Evolutionary conservation across 2,888 invertebrate genomes (phyloP).

Genomic region (Bedellia somnulentella): DNA sequence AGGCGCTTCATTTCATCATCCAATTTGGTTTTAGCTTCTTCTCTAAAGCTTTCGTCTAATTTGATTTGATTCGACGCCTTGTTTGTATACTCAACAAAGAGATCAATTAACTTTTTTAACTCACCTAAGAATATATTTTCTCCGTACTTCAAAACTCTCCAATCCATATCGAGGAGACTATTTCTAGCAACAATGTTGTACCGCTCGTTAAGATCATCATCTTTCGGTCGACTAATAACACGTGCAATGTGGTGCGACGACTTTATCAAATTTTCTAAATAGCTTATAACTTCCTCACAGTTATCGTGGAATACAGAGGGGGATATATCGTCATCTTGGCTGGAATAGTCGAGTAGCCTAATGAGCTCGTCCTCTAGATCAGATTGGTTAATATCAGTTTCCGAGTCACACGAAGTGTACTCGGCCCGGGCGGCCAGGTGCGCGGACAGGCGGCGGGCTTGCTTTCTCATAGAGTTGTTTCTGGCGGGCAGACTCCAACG

Average conservation of each 20-base stretch:
- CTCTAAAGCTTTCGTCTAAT: constrained; percentile 20
- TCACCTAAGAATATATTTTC: constrained; percentile 51
- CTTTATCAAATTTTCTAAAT: constrained; percentile 22
- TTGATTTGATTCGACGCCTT: constrained; percentile 27
- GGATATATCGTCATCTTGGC: constrained; percentile 62
- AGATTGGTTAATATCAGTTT: constrained; percentile 76
- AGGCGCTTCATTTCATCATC: constrained; percentile 48
- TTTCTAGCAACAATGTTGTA: constrained; percentile 42
- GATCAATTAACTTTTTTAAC: constrained; percentile 37
- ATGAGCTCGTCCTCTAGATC: constrained; percentile 79
- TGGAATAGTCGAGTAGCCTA: constrained; percentile 70
- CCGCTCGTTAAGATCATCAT: constrained; percentile 33
- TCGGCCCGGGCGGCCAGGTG: constrained; percentile 21
- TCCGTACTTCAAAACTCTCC: constrained; percentile 49
- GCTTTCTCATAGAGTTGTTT: constrained; percentile 26
- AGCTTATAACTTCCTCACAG: constrained; percentile 41
- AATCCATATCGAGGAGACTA: constrained; percentile 47
- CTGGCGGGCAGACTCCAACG: constrained; percentile 50
- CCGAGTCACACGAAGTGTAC: constrained; percentile 62
- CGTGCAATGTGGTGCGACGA: background rate
- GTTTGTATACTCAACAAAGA: constrained; percentile 26
- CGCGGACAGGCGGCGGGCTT: constrained; percentile 24
- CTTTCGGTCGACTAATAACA: constrained; percentile 6
- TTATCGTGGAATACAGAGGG: constrained; percentile 47
- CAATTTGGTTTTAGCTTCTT: constrained; percentile 33